These are phyloP conservation scores for Protonibea diacanthus DNA, from an alignment of 2,797 vertebrate genomes.

Conservation along the genomic window DNA sequence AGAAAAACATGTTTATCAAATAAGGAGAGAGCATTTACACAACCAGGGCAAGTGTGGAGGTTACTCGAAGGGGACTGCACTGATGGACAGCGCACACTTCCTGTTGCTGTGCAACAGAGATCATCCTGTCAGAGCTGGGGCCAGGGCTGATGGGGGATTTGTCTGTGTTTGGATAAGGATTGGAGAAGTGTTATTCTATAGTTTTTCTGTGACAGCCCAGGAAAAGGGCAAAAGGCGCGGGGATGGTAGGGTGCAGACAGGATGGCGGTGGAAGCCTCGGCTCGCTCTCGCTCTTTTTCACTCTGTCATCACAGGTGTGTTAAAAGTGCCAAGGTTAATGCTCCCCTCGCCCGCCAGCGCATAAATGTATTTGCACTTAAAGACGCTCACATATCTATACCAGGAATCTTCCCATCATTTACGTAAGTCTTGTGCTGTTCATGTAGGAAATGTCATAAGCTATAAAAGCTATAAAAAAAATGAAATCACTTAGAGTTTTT, in stretches of 20 bases:
- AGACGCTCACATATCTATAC: conserved; percentile 14
- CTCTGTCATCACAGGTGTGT: conserved; percentile 83
- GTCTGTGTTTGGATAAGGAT: conserved; percentile 86
- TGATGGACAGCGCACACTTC: conserved; percentile 82
- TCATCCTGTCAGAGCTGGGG: conserved; percentile 82
- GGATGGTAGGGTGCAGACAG: conserved; percentile 80
- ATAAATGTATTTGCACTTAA: conserved; percentile 35
- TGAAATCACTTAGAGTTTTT: conserved; percentile 4
- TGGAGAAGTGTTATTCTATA: conserved; percentile 86
- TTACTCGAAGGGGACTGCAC: conserved; percentile 71
- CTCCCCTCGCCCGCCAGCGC: conserved; percentile 34
- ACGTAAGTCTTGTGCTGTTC: neutral
- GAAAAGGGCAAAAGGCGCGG: conserved; percentile 78
- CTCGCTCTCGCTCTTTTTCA: conserved; percentile 66
- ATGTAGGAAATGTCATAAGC: conserved; percentile 2
- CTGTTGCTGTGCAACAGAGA: conserved; percentile 82
- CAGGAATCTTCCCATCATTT: conserved; percentile 12
- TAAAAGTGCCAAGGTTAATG: conserved; percentile 73
- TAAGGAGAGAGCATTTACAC: conserved; percentile 74
- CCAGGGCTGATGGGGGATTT: conserved; percentile 81
- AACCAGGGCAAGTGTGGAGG: conserved; percentile 73
- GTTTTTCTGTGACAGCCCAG: conserved; percentile 80
- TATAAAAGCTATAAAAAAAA: neutral
- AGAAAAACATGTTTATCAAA: conserved; percentile 76
- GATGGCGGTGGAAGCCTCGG: conserved; percentile 72